phyloP scores from a whole-genome alignment of 2,888 invertebrate species.

The Parochlus steinenii region DNA sequence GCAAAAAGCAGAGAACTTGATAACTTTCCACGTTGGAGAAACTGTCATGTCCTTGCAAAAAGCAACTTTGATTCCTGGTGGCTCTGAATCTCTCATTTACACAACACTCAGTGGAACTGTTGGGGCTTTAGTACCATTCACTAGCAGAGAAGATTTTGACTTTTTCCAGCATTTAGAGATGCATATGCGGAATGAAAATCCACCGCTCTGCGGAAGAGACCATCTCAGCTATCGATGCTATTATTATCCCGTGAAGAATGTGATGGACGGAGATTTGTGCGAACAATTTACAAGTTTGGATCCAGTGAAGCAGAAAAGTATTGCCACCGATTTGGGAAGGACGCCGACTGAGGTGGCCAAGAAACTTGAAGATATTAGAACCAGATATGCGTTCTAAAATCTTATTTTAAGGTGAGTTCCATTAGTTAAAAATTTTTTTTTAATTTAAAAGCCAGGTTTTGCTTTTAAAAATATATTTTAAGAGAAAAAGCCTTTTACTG shows the following conservation, averaged over 20 bases:
- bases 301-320: constrained; percentile 81
- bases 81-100: constrained; percentile 91
- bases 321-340: constrained; percentile 86
- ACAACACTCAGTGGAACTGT: constrained; percentile 89
- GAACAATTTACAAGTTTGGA: constrained; percentile 98
- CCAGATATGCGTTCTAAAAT: constrained; percentile 91
- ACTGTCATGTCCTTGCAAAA: constrained; percentile 89
- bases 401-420: constrained; percentile 6
- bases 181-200: constrained; percentile 97
- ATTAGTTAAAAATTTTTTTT: background rate
- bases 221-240: constrained; percentile 94
- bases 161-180: constrained; percentile 99
- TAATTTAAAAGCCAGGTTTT: background rate
- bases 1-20: constrained; percentile 86
- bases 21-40: constrained; percentile 93
- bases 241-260: constrained; percentile 95
- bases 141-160: constrained; percentile 93
- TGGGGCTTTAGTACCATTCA: constrained; percentile 86
- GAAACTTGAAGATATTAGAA: constrained; percentile 95
- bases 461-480: no score
- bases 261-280: constrained; percentile 96
- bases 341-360: constrained; percentile 95
- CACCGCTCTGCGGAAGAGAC: constrained; percentile 92
- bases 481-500: background rate
- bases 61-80: constrained; percentile 92